Conservation (phyloP, 2,113 vertebrate genomes). For the Prochilodus magdalenae region DNA sequence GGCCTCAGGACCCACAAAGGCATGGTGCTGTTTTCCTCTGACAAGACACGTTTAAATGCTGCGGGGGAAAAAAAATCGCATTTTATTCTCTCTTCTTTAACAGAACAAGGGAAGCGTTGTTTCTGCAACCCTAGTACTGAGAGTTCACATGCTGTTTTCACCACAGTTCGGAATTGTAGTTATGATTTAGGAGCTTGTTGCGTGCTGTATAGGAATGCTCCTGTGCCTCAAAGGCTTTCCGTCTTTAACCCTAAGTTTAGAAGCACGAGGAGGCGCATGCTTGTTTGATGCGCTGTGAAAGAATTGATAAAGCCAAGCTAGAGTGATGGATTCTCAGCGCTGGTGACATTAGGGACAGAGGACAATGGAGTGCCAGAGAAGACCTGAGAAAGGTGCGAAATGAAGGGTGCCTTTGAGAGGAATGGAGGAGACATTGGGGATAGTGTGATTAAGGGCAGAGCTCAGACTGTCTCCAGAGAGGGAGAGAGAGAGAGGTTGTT, state of each 20-base stretch:
- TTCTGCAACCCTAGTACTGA: slow-evolving; percentile 29
- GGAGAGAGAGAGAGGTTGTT: background rate
- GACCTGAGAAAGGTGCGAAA: background rate
- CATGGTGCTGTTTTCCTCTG: slow-evolving; percentile 10
- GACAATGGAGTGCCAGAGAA: slow-evolving; percentile 23
- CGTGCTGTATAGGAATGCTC: background rate
- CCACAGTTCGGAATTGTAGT: slow-evolving; percentile 16
- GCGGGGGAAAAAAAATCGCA: background rate
- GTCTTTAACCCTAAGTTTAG: background rate
- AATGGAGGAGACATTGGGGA: slow-evolving; percentile 11
- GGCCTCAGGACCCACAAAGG: slow-evolving; percentile 29
- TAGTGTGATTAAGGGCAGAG: slow-evolving; percentile 41
- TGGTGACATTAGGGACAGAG: background rate
- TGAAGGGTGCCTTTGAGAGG: background rate
- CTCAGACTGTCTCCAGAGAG: slow-evolving; percentile 1
- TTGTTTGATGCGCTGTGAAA: background rate
- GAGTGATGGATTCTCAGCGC: background rate
- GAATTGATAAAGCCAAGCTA: background rate
- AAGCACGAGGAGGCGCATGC: background rate
- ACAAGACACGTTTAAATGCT: slow-evolving; percentile 36
- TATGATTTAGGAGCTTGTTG: slow-evolving; percentile 1
- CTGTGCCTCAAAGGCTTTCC: background rate
- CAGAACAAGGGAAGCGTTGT: slow-evolving; percentile 20
- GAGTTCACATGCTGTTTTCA: background rate
- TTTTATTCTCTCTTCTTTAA: background rate